phyloP scores from a whole-genome alignment of 2,797 vertebrate species.

The Corythornis leucogaster region DNA sequence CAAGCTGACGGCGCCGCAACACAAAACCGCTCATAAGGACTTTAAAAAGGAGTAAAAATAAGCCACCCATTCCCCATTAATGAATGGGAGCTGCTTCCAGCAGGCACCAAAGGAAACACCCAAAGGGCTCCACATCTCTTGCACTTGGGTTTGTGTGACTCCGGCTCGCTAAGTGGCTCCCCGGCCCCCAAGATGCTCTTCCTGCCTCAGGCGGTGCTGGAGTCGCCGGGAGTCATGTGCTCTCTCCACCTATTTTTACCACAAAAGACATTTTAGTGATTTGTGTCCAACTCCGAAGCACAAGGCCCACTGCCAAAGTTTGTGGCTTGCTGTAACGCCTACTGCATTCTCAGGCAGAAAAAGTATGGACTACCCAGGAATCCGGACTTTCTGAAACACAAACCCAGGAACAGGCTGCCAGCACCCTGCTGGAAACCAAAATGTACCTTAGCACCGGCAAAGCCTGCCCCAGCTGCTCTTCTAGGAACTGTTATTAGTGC shows the following conservation, averaged over 20 bases:
- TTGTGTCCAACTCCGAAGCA: conserved; percentile 41
- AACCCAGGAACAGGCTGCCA: background rate
- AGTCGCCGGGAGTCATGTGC: background rate
- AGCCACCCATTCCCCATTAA: conserved; percentile 4
- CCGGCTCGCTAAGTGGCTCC: background rate
- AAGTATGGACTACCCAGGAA: conserved; percentile 5
- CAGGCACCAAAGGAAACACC: background rate
- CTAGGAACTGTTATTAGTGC: background rate
- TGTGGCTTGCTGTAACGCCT: background rate
- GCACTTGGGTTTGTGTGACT: background rate
- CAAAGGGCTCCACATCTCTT: accelerated
- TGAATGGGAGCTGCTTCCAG: background rate
- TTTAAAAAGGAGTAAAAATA: background rate
- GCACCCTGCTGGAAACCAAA: background rate
- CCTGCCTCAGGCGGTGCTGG: background rate
- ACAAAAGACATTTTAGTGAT: background rate
- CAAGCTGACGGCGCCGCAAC: background rate
- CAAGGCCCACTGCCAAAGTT: background rate
- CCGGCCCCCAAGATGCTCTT: background rate
- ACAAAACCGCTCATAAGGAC: background rate
- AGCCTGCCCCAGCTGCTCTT: background rate
- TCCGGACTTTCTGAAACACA: background rate
- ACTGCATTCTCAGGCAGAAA: conserved; percentile 49
- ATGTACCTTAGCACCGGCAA: background rate
- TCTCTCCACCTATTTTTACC: conserved; percentile 33